Evolutionary conservation across 1,140 invertebrate species (phyloP), one percentile per base, ranked within the genome.

Genomic region (Caerostris darwini): DNA sequence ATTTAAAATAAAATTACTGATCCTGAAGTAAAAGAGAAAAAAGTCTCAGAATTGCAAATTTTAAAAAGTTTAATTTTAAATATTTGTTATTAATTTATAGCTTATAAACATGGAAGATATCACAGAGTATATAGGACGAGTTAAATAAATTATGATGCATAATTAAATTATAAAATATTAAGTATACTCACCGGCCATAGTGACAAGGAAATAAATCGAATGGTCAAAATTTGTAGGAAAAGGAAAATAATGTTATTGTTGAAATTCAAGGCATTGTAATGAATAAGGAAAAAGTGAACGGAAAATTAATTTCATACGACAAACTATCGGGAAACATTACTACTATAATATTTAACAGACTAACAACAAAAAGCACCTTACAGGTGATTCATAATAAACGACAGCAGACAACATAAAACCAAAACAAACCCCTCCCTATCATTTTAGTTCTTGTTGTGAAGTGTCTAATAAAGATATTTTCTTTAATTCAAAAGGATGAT

Each of bases 341-440:
- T 8, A 8, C 71, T 77, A 12, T 53, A 12, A 77, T 12, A 77
- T 12, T 53, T 12, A 12, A 2, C 10, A 50, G 50, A 77, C 50
- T 50, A 64, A 10, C 69, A 77, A 53, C 34, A 77, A 3, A 77
- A 77, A 77, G 50, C 53, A 77, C 71, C 71, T 77, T 77, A 77
- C 71, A 77, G 71, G 71, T 77, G 71, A 77, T 77, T 34, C 71
- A 77, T 19, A 69, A 19, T 19, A 3, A 19, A n/a, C 5, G 67
- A 69, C 7, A 69, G 5, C 67, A 69, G 67, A 77, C 19, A 19
- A 5, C 14, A 10, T 71, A 8, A 53, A 77, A 77, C 71, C 50
- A 77, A 77, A 14, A 77, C 71, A 77, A 77, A 77, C 34, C 71
- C 50, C 71, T 77, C 71, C 71, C 34, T 77, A 77, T 12, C 7